A percentile compares a stretch with the other conserved stretches of the same genome.
These are phyloP conservation scores for Drosophila eohydei DNA, from an alignment of 2,888 invertebrate genomes.

Conservation along the genomic window DNA sequence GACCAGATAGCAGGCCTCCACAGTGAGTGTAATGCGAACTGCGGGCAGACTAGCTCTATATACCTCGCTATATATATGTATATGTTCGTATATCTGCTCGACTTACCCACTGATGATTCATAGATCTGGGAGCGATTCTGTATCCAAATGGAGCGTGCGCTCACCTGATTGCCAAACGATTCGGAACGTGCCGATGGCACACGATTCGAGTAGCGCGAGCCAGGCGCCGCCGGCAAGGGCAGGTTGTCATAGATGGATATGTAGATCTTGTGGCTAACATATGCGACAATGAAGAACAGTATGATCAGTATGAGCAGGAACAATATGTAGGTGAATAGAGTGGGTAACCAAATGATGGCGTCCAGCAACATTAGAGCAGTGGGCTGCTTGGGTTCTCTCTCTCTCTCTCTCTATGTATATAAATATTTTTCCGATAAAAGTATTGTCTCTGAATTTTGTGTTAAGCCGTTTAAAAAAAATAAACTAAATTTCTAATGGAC, in stretches of 20 bases:
- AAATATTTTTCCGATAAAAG: background rate
- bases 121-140: conserved; percentile 58
- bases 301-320: conserved; percentile 81
- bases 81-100: background rate
- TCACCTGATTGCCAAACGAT: conserved; percentile 19
- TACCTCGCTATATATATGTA: background rate
- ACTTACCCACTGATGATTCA: conserved; percentile 57
- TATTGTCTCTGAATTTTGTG: background rate
- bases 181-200: conserved; percentile 18
- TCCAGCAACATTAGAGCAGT: conserved; percentile 77
- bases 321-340: conserved; percentile 83
- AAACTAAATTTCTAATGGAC: conserved; percentile 2
- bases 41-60: background rate
- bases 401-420: background rate
- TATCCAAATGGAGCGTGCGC: conserved; percentile 63
- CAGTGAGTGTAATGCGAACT: conserved; percentile 65
- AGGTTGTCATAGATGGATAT: conserved; percentile 81
- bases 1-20: conserved; percentile 78
- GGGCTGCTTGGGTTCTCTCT: conserved; percentile 31
- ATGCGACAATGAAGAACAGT: conserved; percentile 82
- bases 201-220: conserved; percentile 30
- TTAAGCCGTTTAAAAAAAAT: conserved; percentile 1
- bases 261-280: conserved; percentile 83
- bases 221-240: conserved; percentile 62
- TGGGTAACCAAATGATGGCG: conserved; percentile 82